Evolutionary conservation across 2,888 invertebrate genomes (phyloP).

Genomic region (Acanthoscelides obtectus): DNA sequence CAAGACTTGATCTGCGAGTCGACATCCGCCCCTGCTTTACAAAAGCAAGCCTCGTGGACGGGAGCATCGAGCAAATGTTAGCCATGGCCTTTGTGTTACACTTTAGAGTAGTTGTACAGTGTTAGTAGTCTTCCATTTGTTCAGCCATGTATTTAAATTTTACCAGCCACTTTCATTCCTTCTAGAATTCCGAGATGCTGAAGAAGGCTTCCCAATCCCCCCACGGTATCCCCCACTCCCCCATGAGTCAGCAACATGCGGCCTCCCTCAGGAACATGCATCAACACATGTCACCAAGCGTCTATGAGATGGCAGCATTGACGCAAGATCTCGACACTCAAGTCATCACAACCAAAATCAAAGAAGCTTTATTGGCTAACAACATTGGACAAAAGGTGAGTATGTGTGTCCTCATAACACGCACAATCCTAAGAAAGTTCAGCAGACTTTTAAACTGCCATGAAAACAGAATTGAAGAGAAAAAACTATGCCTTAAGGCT

Average conservation of each 20-base stretch:
- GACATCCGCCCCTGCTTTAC: too few species aligned
- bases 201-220: slow-evolving; percentile 56
- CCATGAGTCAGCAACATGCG: slow-evolving; percentile 55
- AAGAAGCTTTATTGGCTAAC: slow-evolving; percentile 92
- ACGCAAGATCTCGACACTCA: slow-evolving; percentile 96
- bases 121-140: too few species aligned
- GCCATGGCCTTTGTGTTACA: too few species aligned
- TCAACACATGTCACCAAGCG: slow-evolving; percentile 88
- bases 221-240: slow-evolving; percentile 53
- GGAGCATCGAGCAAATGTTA: too few species aligned
- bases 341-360: slow-evolving; percentile 93
- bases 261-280: slow-evolving; percentile 66
- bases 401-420: background rate
- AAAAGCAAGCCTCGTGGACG: too few species aligned
- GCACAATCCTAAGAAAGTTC: background rate
- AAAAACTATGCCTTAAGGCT: too few species aligned
- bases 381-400: slow-evolving; percentile 92
- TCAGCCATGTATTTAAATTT: too few species aligned
- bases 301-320: slow-evolving; percentile 95
- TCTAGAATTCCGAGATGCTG: background rate
- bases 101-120: too few species aligned
- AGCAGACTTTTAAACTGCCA: too few species aligned
- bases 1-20: too few species aligned
- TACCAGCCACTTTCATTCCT: background rate
- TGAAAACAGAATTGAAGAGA: too few species aligned